A percentile compares a stretch with the other conserved stretches of the same genome.
These are phyloP conservation scores for Neodiprion fabricii DNA, from an alignment of 1,140 invertebrate genomes.

Conservation along the genomic window DNA sequence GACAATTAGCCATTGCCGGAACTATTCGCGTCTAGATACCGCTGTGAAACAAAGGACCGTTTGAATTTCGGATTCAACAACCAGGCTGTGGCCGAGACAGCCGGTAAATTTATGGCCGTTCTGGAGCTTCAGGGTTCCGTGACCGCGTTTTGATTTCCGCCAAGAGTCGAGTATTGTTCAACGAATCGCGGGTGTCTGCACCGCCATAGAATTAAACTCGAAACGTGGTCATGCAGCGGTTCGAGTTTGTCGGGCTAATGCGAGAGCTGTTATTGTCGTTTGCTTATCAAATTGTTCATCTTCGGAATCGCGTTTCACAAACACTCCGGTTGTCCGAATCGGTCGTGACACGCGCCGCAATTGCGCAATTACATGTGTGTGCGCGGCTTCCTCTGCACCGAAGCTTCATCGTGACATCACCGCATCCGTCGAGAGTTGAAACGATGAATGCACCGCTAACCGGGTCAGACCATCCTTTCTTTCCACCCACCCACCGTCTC, in stretches of 20 bases:
- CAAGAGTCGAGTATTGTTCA: too few relatives aligned
- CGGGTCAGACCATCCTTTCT: not conserved
- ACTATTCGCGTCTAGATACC: not conserved
- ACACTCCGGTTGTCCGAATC: not conserved
- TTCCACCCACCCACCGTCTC: too few relatives aligned
- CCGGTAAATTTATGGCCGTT: too few relatives aligned
- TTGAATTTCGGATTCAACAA: not conserved
- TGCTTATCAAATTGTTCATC: not conserved
- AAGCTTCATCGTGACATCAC: not conserved
- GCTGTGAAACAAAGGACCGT: not conserved
- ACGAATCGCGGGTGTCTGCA: too few relatives aligned
- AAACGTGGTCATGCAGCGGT: too few relatives aligned
- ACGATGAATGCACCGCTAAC: not conserved
- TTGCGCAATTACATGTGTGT: not conserved
- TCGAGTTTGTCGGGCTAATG: too few relatives aligned
- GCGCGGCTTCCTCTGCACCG: not conserved
- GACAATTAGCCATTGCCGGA: not conserved
- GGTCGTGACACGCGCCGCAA: not conserved
- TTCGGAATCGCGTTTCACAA: not conserved
- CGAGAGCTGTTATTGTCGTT: not conserved
- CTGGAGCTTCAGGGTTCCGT: not conserved
- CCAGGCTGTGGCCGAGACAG: not conserved
- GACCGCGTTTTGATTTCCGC: constrained; percentile 1
- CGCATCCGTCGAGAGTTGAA: not conserved
- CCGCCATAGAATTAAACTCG: too few relatives aligned